Evolutionary conservation across 2,888 invertebrate genomes (phyloP).

Genomic region (Tigriopus californicus): DNA sequence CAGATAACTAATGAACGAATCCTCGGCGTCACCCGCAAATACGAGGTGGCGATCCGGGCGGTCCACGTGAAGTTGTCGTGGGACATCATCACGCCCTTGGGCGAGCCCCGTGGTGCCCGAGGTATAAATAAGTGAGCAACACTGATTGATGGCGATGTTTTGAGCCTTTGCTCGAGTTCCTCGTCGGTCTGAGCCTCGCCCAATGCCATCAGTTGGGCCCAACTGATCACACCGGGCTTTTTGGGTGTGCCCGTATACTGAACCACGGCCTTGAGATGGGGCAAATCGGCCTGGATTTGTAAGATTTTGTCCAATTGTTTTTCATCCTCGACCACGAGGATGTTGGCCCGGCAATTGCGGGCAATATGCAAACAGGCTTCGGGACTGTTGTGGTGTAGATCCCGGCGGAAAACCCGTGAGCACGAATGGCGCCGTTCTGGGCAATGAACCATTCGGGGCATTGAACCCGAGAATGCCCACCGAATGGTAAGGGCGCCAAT

Average conservation of each 20-base stretch:
- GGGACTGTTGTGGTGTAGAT: conserved; percentile 79
- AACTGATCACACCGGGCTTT: conserved; percentile 37
- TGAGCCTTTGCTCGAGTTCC: conserved; percentile 43
- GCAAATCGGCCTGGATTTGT: conserved; percentile 43
- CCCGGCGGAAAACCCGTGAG: conserved; percentile 59
- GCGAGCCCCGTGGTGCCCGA: conserved; percentile 71
- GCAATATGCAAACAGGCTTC: conserved; percentile 67
- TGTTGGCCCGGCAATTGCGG: conserved; percentile 53
- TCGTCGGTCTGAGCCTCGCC: conserved; percentile 49
- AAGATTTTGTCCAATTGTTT: conserved; percentile 69
- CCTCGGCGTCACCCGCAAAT: conserved; percentile 36
- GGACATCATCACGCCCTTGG: conserved; percentile 80
- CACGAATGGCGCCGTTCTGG: conserved; percentile 49
- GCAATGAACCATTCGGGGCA: conserved; percentile 71
- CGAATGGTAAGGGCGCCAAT: conserved; percentile 52
- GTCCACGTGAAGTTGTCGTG: conserved; percentile 71
- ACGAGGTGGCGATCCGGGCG: conserved; percentile 36
- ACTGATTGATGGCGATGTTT: conserved; percentile 56
- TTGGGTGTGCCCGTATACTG: conserved; percentile 34
- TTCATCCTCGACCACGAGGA: conserved; percentile 68
- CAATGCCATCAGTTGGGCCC: conserved; percentile 55
- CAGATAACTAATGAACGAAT: conserved; percentile 54
- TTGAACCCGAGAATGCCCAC: conserved; percentile 85
- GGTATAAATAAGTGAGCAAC: conserved; percentile 67
- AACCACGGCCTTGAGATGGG: conserved; percentile 56